Base-by-base conservation (phyloP, 2,888 invertebrate genomes). In the Spodoptera exigua region DNA sequence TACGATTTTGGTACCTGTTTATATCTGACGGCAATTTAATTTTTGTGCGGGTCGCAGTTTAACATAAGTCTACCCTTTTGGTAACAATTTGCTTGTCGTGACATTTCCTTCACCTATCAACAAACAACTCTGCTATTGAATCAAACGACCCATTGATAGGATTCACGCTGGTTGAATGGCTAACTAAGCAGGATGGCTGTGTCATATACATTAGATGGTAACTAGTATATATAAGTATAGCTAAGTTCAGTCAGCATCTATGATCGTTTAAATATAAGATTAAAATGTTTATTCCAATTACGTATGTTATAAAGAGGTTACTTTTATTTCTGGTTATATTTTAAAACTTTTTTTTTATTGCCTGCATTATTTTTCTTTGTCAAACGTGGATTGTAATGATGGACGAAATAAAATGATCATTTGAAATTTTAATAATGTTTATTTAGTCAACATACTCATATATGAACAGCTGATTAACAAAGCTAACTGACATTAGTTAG, bases 391-490 rank as follows among this genome's bases (percentile, higher is more conserved):
- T 69, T 76, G 72, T 81, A 67, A 68, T 65, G 62, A 65, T 68
- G 71, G 66, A 56, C 27, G 71, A 80, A 83, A 82, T 81, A 83
- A 82, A 83, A 79, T 71, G 41, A 79, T 73, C 47, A 59, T 63
- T 40, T 60, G 70, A 74, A 81, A 81, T 82, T 84, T 76, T 80
- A 66, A 75, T 79, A 76, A 81, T 82, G 83, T 90, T 90, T 88
- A 91, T 90, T 91, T 89, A 88, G 84, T 89, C 88, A 89, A 89
- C 89, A 83, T 78, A 69, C 55, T 76, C 59, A 65, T 67, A 70
- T 58, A 51, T 62, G 61, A 55, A 67, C 47, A 43, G 43, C 51
- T 72, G 68, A 61, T 74, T 64, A 74, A 69, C 67, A 14, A 49
- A 61, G 40, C 3, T 51, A 39, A 36, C 17, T 32, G 12, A 40